These are phyloP conservation scores for Rhinopomastus cyanomelas DNA, from an alignment of 2,113 vertebrate genomes.

Conservation along the genomic window DNA sequence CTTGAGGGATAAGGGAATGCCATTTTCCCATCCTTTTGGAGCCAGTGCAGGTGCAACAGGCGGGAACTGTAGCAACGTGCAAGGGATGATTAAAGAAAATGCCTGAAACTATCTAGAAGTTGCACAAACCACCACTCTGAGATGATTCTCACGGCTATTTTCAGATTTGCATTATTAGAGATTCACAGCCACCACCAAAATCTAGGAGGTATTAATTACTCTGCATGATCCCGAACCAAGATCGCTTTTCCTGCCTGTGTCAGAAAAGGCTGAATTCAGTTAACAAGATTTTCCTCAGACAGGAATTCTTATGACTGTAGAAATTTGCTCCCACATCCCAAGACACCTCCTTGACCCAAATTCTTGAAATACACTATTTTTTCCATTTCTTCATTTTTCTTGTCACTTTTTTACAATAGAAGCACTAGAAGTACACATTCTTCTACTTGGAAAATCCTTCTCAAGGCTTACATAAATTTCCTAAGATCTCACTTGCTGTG, in stretches of 20 bases:
- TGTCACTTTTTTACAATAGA: background rate
- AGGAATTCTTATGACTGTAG: background rate
- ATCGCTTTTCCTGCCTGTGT: background rate
- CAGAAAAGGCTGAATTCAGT: background rate
- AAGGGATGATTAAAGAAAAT: conserved; percentile 50
- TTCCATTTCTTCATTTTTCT: background rate
- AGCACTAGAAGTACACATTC: background rate
- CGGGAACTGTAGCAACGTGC: conserved; percentile 60
- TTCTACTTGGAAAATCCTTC: background rate
- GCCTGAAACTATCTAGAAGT: conserved; percentile 25
- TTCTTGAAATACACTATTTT: background rate
- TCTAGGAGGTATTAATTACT: background rate
- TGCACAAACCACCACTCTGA: conserved; percentile 15
- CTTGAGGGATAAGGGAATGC: conserved; percentile 50
- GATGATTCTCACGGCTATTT: conserved; percentile 51
- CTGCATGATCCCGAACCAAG: background rate
- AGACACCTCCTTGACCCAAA: background rate
- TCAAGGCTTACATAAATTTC: background rate
- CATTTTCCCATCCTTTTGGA: conserved; percentile 60
- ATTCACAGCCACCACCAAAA: conserved; percentile 37
- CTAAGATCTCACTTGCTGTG: background rate
- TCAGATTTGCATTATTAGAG: conserved; percentile 25
- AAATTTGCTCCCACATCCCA: background rate
- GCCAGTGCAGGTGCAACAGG: conserved; percentile 64
- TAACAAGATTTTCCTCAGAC: background rate